Base-by-base conservation (phyloP, 1,140 invertebrate species). In the Drosophila bocqueti region DNA sequence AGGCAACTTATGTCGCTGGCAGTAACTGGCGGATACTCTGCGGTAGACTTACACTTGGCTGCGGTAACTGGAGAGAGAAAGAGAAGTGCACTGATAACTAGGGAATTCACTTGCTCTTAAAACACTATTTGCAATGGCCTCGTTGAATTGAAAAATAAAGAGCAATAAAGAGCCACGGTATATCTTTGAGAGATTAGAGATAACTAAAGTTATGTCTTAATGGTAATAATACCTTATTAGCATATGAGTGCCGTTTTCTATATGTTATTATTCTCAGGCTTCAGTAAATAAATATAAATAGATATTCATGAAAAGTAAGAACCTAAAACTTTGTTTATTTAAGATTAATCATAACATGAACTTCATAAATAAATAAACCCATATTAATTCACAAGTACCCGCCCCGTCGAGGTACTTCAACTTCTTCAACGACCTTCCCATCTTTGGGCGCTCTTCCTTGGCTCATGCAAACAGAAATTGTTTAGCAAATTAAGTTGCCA, bases 401-500 rank as follows among this genome's bases (percentile, higher is more conserved):
- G 9, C 24, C 4, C 18, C 0, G 10, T 13, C 2, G 76, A 81
- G 21, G 76, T 72, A 73, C 68, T 29, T 16, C 10, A 46, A n/a
- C 10, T 42, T 34, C 4, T 36, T 36, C 34, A 36, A 16, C 50
- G 18, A 47, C 24, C 36, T 40, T 24, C 31, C 31, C 36, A n/a
- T 55, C 49, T 29, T 49, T 40, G 2, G 34, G 18, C 11, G 31
- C 21, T 49, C 36, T 24, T 52, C 29, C n/a, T 36, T 62, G 43
- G 61, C 57, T 67, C 84, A 71, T 87, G 54, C 67, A 78, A 81
- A 62, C 47, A 58, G 63, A 85, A 85, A 82, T 85, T 90, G 68
- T 89, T 84, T 82, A 76, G 71, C 81, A 90, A 85, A 90, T 90
- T 79, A 90, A 82, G 86, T 80, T 84, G 84, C 74, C 79, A 84